These are phyloP conservation scores for Pseudorhombus dupliciocellatus DNA, from an alignment of 2,113 vertebrate genomes.

Conservation along the genomic window DNA sequence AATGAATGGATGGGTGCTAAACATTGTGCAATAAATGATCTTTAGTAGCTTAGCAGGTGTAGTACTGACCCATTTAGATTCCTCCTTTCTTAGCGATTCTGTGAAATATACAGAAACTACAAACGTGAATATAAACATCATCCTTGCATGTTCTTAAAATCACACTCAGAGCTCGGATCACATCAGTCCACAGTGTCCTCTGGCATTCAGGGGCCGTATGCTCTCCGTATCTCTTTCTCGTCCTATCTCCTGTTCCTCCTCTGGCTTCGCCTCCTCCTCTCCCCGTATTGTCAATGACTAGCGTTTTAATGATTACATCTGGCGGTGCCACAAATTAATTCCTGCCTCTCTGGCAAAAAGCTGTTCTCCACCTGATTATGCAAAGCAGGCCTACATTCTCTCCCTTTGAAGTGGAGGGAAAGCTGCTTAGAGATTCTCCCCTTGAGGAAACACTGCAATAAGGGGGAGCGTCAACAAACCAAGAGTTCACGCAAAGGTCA, in stretches of 20 bases:
- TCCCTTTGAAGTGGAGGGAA: constrained; percentile 81
- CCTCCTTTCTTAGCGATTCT: no score
- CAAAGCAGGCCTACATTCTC: constrained; percentile 84
- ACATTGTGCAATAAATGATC: neutral
- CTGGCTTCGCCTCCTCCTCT: constrained; percentile 59
- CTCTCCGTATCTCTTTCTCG: constrained; percentile 20
- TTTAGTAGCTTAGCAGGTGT: no score
- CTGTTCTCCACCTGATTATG: constrained; percentile 84
- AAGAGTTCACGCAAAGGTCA: constrained; percentile 80
- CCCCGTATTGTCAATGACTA: constrained; percentile 70
- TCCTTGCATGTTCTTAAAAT: constrained; percentile 9
- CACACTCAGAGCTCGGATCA: constrained; percentile 21
- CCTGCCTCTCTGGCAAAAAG: constrained; percentile 81
- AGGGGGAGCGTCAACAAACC: constrained; percentile 72
- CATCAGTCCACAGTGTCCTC: constrained; percentile 51
- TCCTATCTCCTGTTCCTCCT: constrained; percentile 47
- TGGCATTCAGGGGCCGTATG: constrained; percentile 42
- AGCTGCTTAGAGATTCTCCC: constrained; percentile 78
- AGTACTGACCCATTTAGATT: no score
- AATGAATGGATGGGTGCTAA: neutral
- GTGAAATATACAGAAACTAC: no score
- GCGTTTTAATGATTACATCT: constrained; percentile 80
- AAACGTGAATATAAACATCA: no score
- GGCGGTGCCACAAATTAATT: constrained; percentile 80
- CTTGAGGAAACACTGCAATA: constrained; percentile 74